Percentiles rank a stretch among this genome's conserved stretches.
Conservation (phyloP, 2,113 vertebrate genomes). For the Lepidothrix coronata region DNA sequence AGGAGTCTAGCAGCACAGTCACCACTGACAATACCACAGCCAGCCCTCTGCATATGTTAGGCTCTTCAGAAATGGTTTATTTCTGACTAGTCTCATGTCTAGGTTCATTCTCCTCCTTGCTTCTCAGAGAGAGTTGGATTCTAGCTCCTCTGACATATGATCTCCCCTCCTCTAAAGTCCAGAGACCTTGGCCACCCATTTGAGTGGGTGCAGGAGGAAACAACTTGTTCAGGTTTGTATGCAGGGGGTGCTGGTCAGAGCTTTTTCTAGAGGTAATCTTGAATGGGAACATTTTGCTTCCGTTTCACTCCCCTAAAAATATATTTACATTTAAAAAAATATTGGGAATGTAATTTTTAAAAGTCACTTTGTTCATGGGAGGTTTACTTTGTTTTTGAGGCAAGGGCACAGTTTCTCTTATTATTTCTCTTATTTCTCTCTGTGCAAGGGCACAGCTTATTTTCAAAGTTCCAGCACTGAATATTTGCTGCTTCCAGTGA, state of each 20-base stretch:
- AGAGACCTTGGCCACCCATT: neutral
- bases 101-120: neutral
- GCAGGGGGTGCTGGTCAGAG: neutral
- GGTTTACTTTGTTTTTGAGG: neutral
- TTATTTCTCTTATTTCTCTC: too few relatives aligned
- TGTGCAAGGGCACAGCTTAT: too few relatives aligned
- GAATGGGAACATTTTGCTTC: neutral
- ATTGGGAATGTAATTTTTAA: neutral
- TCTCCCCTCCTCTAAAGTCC: neutral
- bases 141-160: neutral
- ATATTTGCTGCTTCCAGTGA: neutral
- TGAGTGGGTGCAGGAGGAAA: neutral
- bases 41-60: neutral
- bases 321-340: neutral
- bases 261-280: neutral
- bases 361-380: neutral
- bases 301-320: neutral
- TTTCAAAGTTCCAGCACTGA: neutral
- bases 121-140: neutral
- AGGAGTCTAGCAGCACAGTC: neutral
- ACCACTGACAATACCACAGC: neutral
- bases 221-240: neutral
- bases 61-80: neutral
- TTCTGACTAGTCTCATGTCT: neutral
- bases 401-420: neutral